Conservation (phyloP, 2,113 vertebrate genomes). For the Ameiurus melas region DNA sequence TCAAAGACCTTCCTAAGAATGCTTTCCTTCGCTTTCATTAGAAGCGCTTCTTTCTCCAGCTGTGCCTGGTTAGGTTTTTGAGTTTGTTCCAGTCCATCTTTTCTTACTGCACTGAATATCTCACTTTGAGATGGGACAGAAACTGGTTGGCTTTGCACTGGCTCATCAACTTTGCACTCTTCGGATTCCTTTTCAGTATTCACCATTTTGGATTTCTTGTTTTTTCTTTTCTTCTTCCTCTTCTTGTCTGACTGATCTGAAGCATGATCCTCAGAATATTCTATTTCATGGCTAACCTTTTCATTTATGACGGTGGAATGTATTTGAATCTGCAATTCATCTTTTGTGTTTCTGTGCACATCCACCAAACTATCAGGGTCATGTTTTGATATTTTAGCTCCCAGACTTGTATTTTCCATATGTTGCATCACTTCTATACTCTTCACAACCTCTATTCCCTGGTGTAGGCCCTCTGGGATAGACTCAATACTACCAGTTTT, state of each 20-base stretch:
- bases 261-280: conserved; percentile 8
- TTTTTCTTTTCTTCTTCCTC: conserved; percentile 68
- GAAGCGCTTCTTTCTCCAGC: conserved; percentile 65
- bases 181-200: conserved; percentile 44
- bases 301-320: background rate
- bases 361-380: background rate
- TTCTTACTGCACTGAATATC: conserved; percentile 30
- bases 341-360: background rate
- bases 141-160: conserved; percentile 38
- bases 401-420: background rate
- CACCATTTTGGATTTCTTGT: conserved; percentile 62
- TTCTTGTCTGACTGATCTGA: conserved; percentile 58
- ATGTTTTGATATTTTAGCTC: background rate
- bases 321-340: conserved; percentile 9
- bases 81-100: conserved; percentile 49
- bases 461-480: background rate
- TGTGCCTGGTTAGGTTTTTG: conserved; percentile 57
- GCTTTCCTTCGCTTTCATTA: conserved; percentile 74
- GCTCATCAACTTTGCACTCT: conserved; percentile 26
- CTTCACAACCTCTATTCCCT: background rate
- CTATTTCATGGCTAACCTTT: background rate
- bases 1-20: conserved; percentile 74
- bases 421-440: background rate
- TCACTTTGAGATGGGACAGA: conserved; percentile 7
- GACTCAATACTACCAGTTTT: conserved; percentile 12